A percentile compares a stretch with the other conserved stretches of the same genome.
Conservation (phyloP, 2,113 vertebrate genomes). For the Strix aluco region DNA sequence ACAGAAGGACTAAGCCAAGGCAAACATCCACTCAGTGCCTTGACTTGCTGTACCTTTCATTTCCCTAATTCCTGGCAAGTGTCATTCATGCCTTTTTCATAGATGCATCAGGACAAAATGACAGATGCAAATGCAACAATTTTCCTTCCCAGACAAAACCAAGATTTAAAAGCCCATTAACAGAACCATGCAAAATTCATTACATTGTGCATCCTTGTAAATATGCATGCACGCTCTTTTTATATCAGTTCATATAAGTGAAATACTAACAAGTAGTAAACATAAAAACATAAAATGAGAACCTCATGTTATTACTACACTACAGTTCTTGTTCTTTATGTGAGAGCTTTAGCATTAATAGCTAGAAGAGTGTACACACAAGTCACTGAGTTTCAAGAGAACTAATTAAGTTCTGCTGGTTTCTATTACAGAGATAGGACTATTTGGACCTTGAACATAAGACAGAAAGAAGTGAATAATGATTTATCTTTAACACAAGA, state of each 20-base stretch:
- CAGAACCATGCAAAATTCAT: not conserved
- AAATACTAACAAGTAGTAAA: conserved; percentile 28
- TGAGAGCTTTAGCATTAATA: conserved; percentile 41
- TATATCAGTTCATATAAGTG: not conserved
- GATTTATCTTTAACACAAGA: conserved; percentile 9
- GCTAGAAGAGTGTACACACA: not conserved
- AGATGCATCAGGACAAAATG: not conserved
- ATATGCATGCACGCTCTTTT: not conserved
- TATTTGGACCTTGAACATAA: not conserved
- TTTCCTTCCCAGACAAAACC: not conserved
- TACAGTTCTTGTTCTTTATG: conserved; percentile 19
- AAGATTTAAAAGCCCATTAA: not conserved
- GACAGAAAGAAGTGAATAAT: not conserved
- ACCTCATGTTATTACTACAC: not conserved
- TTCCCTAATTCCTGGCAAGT: not conserved
- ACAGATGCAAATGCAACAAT: not conserved
- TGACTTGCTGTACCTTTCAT: not conserved
- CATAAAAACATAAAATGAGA: conserved; percentile 16
- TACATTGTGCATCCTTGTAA: not conserved
- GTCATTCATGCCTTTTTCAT: not conserved
- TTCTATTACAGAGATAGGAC: not conserved
- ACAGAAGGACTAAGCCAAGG: not conserved
- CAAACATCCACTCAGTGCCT: not conserved
- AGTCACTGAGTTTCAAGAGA: not conserved
- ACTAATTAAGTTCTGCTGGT: conserved; percentile 19